Evolutionary conservation across 1,140 invertebrate genomes (phyloP), one percentile per base, ranked within the genome.

Genomic region (Latrodectus geometricus): DNA sequence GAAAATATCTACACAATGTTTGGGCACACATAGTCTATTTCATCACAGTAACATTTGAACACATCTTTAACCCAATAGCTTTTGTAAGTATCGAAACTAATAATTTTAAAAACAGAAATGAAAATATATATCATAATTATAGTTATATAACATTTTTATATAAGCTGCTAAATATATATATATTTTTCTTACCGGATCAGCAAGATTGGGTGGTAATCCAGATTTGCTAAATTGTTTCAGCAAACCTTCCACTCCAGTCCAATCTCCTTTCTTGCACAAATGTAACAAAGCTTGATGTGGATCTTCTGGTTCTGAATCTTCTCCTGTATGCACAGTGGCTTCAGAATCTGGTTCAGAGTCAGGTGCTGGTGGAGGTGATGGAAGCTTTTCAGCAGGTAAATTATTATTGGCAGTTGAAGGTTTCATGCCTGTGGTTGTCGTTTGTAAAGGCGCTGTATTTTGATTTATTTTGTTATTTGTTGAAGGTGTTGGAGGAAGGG

Each of bases 171-270:
- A 65, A 15, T 65, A 65, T 65, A 65, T 35, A 3, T n/a, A 3
- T 35, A 78, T 17, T 11, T 35, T 81, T 50, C 85, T 86, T 80
- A 86, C 85, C 54, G 85, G 85, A 73, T 86, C 85, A 20, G 50
- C 14, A 4, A 86, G 23, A 66, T 48, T 74, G 11, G 76, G 15
- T 17, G 85, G 85, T 68, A 86, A 66, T 79, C 85, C 85, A 79
- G 85, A 61, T 54, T 86, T 86, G 14, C 85, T 80, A 48, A 86
- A 80, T 52, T 86, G 85, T n/a, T 86, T 86, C n/a, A 86, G 21
- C 8, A 86, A 23, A 65, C 52, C 85, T 66, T 86, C 85, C 8
- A 86, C 85, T 9, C 76, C 85, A 72, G 48, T 35, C 85, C 85
- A 86, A 14, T 86, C 85, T 23, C 76, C 15, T 20, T 86, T 86